Conservation (phyloP, 1,140 invertebrate species). For the Bombus difficillimus region DNA sequence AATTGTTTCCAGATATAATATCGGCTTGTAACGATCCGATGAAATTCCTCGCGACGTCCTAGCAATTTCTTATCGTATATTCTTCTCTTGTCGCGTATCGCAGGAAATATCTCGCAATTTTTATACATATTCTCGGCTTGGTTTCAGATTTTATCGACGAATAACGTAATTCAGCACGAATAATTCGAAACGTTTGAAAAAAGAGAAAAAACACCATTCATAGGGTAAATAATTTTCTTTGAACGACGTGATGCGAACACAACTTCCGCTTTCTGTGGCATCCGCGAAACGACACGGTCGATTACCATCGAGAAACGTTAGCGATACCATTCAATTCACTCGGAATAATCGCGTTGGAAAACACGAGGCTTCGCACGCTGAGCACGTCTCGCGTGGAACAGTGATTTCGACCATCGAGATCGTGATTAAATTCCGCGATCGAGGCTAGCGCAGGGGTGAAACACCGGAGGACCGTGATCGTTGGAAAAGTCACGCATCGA, state of each 20-base stretch:
- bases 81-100: too few species aligned
- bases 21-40: neutral
- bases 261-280: neutral
- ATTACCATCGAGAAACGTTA: slow-evolving; percentile 16
- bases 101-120: too few species aligned
- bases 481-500: neutral
- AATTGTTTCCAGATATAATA: slow-evolving; percentile 37
- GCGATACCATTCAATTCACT: slow-evolving; percentile 17
- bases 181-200: neutral
- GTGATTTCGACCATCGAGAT: slow-evolving; percentile 2
- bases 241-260: neutral
- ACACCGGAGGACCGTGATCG: neutral
- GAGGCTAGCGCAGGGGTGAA: neutral
- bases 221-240: neutral
- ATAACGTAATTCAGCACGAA: neutral
- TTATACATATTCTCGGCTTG: too few species aligned
- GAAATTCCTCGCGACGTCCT: neutral
- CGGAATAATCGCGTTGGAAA: neutral
- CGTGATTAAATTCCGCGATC: neutral
- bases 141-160: too few species aligned
- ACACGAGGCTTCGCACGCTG: slow-evolving; percentile 6
- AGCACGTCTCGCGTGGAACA: neutral
- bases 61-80: neutral
- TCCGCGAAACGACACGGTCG: slow-evolving; percentile 2
- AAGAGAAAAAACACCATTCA: neutral